Base-by-base conservation (phyloP, 2,113 vertebrate species). In the Cyprinodon tularosa region DNA sequence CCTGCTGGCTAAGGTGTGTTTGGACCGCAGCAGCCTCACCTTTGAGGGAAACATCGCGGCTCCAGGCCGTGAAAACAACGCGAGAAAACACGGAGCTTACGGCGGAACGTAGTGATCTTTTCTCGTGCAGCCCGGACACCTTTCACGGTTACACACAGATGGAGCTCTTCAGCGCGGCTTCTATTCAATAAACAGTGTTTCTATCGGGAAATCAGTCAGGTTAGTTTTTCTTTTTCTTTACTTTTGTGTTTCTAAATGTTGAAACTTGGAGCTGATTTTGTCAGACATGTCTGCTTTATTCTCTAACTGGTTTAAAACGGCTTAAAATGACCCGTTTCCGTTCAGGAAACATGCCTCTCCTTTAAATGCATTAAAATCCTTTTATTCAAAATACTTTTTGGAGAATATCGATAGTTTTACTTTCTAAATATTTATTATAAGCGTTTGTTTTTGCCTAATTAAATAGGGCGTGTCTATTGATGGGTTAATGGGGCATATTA, bases 101-200 rank as follows among this genome's bases (percentile, higher is more conserved):
- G 8, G 36, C n/a, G 40, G 0, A 2, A 70, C 17, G 0, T 8
- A n/a, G 2, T 6, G 7, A n/a, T 1, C 15, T 14, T 7, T 57
- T 22, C 1, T 9, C 10, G 37, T 1, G 29, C 29, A 29, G 29
- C 11, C 63, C 69, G 90, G 86, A 70, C 62, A 63, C 45, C 70
- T 90, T 83, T 77, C 5, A 44, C 0, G 0, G 86, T 13, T 73
- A 78, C 83, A 84, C 90, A 68, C 3, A 60, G 50, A 63, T 79
- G 76, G 66, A 63, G 47, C 13, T 7, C 2, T 5, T 2, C 50
- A 57, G 50, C 47, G 1, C 0, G 9, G 4, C 4, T 7, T 9
- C 50, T 13, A 38, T 17, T 62, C 2, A 9, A 14, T 72, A 62
- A 40, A 0, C 0, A 17, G 4, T 40, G 1, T n/a, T 48, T 17